These are phyloP conservation scores for Prenolepis imparis DNA, from an alignment of 2,888 invertebrate genomes.

Conservation along the genomic window DNA sequence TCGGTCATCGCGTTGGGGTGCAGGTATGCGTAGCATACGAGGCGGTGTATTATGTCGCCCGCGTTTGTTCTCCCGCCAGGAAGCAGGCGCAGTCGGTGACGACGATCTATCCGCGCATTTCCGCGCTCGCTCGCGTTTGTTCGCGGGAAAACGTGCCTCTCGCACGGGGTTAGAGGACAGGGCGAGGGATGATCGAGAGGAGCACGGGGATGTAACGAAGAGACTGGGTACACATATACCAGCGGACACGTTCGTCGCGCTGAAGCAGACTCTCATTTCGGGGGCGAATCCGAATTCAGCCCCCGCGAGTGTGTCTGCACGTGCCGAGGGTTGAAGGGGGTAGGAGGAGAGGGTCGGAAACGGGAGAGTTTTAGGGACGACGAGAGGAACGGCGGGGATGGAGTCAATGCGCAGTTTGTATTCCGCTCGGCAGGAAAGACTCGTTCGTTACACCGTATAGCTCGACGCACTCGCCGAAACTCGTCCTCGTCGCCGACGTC, in stretches of 20 bases:
- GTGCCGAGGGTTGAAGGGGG: constrained; percentile 59
- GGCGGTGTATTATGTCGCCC: constrained; percentile 73
- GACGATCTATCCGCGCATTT: constrained; percentile 67
- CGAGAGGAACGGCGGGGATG: constrained; percentile 3
- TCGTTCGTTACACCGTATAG: constrained; percentile 78
- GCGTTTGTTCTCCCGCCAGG: constrained; percentile 72
- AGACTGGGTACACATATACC: constrained; percentile 21
- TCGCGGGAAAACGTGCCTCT: constrained; percentile 61
- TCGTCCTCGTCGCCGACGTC: constrained; percentile 57
- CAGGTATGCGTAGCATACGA: constrained; percentile 61
- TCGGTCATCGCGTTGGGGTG: constrained; percentile 75
- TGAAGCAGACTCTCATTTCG: constrained; percentile 75
- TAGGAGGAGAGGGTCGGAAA: not conserved
- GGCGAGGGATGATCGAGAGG: constrained; percentile 47
- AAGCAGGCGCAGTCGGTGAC: constrained; percentile 74
- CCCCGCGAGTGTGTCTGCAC: constrained; percentile 77
- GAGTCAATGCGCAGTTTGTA: constrained; percentile 82
- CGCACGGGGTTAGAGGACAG: constrained; percentile 8
- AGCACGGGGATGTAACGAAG: not conserved
- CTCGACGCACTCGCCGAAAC: constrained; percentile 66
- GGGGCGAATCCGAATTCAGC: constrained; percentile 64
- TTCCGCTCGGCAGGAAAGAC: constrained; percentile 79
- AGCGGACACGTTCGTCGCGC: constrained; percentile 72
- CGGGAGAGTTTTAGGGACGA: not conserved
- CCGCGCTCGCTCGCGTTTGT: constrained; percentile 68